Evolutionary conservation across 1,140 invertebrate species (phyloP).

Genomic region (Amyelois transitella): DNA sequence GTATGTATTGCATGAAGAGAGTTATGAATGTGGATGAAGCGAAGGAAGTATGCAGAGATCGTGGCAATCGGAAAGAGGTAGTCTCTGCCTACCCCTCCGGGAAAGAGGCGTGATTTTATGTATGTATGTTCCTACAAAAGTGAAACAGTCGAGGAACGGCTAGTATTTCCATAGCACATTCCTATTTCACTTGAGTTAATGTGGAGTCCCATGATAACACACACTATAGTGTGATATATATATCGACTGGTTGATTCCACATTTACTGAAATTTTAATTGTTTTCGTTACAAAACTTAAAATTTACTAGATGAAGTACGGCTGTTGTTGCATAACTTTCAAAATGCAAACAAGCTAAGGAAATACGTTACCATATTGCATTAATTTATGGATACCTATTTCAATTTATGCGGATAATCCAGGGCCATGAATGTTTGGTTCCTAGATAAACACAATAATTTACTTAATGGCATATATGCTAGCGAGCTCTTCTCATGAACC

Average conservation of each 20-base stretch:
- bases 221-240: no score
- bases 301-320: neutral
- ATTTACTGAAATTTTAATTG: neutral
- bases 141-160: no score
- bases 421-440: neutral
- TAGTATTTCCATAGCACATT: no score
- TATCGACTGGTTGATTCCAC: neutral
- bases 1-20: no score
- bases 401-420: neutral
- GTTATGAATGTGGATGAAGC: no score
- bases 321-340: neutral
- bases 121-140: no score
- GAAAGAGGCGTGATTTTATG: no score
- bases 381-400: neutral
- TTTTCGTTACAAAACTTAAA: neutral
- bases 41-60: no score
- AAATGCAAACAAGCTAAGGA: neutral
- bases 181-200: no score
- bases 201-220: neutral
- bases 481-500: slow-evolving; percentile 13
- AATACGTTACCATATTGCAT: neutral
- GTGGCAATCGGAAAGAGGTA: no score
- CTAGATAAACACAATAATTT: neutral
- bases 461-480: neutral
- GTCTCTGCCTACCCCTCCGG: no score